Conservation (phyloP, 2,888 invertebrate species). For the Sinelater perroti region DNA sequence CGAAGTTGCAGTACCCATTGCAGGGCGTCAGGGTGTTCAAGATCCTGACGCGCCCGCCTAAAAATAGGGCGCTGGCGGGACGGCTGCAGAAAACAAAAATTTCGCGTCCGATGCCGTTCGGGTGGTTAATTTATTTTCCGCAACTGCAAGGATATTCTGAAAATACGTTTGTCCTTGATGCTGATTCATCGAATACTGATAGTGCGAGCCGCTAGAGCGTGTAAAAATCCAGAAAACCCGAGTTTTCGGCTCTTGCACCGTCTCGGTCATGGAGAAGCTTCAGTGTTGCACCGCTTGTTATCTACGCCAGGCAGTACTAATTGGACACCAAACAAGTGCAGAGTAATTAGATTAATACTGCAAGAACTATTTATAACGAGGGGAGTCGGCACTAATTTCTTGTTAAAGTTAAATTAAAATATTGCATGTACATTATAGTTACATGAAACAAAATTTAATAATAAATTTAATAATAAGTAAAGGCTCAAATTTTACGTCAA, state of each 20-base stretch:
- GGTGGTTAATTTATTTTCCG: conserved; percentile 7
- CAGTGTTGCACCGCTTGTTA: not conserved
- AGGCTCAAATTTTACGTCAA: too few relatives aligned
- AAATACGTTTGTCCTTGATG: conserved; percentile 31
- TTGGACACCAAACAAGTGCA: too few relatives aligned
- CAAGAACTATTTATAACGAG: too few relatives aligned
- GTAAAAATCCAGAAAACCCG: conserved; percentile 11
- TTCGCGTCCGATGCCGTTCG: conserved; percentile 15
- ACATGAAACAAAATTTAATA: too few relatives aligned
- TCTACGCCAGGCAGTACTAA: conserved; percentile 4
- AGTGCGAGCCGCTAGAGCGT: conserved; percentile 8
- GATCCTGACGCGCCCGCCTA: conserved; percentile 1
- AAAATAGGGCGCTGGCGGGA: not conserved
- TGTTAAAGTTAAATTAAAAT: too few relatives aligned
- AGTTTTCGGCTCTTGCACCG: conserved; percentile 3
- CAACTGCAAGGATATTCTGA: conserved; percentile 23
- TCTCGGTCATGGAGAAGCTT: conserved; percentile 4
- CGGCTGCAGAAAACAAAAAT: not conserved
- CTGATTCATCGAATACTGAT: conserved; percentile 26
- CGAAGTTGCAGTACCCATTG: too few relatives aligned
- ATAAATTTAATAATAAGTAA: too few relatives aligned
- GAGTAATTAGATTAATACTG: too few relatives aligned
- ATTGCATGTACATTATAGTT: too few relatives aligned
- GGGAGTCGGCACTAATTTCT: too few relatives aligned
- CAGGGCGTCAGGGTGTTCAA: not conserved